Conservation (phyloP, 2,888 invertebrate species). For the Siphlonurus alternatus region DNA sequence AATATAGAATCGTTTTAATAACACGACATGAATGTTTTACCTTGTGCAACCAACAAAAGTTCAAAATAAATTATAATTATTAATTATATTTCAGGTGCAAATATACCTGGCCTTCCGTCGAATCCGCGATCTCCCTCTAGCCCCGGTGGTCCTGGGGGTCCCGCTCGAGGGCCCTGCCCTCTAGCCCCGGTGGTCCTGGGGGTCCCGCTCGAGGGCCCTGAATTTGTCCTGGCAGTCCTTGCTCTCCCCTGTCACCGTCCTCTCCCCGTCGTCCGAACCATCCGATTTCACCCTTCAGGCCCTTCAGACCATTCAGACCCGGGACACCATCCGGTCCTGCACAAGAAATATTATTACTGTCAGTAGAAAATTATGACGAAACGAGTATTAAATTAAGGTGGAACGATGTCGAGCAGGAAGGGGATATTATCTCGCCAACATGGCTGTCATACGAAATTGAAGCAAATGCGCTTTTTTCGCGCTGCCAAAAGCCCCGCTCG, state of each 20-base stretch:
- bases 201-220: constrained; percentile 16
- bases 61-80: too few species aligned
- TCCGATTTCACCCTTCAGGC: constrained; percentile 25
- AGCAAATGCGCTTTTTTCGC: too few species aligned
- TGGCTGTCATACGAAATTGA: too few species aligned
- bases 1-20: too few species aligned
- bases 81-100: too few species aligned
- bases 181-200: constrained; percentile 16
- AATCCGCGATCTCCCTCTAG: constrained; percentile 25
- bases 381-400: not conserved
- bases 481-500: too few species aligned
- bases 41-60: too few species aligned
- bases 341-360: not conserved
- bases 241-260: constrained; percentile 18
- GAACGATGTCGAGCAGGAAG: not conserved
- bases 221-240: constrained; percentile 16
- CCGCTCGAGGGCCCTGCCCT: constrained; percentile 16
- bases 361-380: not conserved
- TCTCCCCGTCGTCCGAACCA: constrained; percentile 12
- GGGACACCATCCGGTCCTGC: constrained; percentile 21
- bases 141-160: constrained; percentile 17
- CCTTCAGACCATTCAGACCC: constrained; percentile 24
- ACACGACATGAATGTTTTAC: too few species aligned
- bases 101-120: constrained; percentile 24
- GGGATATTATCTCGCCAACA: too few species aligned